These are phyloP conservation scores for Microcebus lehilahytsara DNA, from an alignment of 2,113 vertebrate genomes.

Conservation along the genomic window DNA sequence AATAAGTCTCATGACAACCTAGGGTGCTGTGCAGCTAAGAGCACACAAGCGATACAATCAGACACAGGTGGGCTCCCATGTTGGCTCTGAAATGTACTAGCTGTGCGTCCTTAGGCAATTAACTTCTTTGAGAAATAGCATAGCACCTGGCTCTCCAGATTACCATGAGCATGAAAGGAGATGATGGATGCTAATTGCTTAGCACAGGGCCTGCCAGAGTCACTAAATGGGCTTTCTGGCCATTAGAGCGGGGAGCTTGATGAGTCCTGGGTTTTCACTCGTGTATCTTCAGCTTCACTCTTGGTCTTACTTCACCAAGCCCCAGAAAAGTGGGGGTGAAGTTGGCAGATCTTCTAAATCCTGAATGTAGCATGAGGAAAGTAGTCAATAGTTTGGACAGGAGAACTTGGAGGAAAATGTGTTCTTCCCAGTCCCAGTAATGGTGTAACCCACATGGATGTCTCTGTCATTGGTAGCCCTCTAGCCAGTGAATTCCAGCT, in stretches of 20 bases:
- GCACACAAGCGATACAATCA: background rate
- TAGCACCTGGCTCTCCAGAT: background rate
- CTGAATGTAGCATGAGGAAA: background rate
- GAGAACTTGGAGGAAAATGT: background rate
- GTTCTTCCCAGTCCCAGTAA: background rate
- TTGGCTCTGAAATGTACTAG: background rate
- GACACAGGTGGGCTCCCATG: background rate
- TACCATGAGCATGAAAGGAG: background rate
- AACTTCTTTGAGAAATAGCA: slow-evolving; percentile 19
- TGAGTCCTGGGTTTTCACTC: background rate
- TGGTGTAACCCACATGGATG: background rate
- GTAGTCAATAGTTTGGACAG: background rate
- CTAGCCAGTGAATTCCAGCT: background rate
- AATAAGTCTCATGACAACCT: background rate
- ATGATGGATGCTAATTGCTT: background rate
- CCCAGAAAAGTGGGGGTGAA: background rate
- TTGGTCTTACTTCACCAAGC: background rate
- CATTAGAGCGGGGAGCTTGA: background rate
- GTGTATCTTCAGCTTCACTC: background rate
- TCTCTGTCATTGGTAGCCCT: background rate
- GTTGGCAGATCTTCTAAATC: background rate
- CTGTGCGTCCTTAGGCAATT: background rate
- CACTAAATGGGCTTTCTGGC: background rate
- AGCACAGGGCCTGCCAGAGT: background rate
- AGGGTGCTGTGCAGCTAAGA: background rate